Base-by-base conservation (phyloP, 2,888 invertebrate species). In the Pristionchus entomophagus region DNA sequence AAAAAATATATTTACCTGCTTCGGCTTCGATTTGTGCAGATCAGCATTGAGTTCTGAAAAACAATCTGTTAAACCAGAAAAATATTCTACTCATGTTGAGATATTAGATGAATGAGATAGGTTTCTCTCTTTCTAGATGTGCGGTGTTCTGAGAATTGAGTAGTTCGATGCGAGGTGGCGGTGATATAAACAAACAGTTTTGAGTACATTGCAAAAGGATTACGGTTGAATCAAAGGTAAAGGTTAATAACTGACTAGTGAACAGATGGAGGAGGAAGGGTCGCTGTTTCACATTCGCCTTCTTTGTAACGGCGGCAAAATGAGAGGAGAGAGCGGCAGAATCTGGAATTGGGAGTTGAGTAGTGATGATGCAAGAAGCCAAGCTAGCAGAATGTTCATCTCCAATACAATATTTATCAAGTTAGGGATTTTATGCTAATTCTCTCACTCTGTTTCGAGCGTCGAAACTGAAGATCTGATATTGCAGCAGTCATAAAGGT, bases 261-360 rank as follows among this genome's bases (percentile, higher is more conserved):
- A 88, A 86, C 6, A 88, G 69, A 41, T 85, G 56, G 1, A 86
- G 51, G 65, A 89, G 87, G 81, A 87, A 88, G 2, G 90, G 90
- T 45, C 88, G 78, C 65, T 90, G 90, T 56, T 88, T 89, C 17
- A 89, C 85, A 77, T 90, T 90, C 19, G 90, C 88, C 59, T 90
- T 90, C 82, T 87, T 88, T 32, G 88, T 88, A 0, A 89, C 89
- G 0, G 90, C 87, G 14, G 89, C 87, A 56, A 90, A 85, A 81
- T 89, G 89, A 17, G 90, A 88, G 26, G 89, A 80, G 10, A 90
- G 65, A 29, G 87, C 86, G 26, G 87, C 88, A 1, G 88, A 82
- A 59, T 90, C 89, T 89, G 69, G 22, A 86, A 32, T n/a, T n/a
- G 22, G 53, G 38, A n/a, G n/a, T 32, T n/a, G 32, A 29, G 32